Percentiles rank a stretch among this genome's conserved stretches.
These are phyloP conservation scores for Struthio camelus DNA, from an alignment of 2,113 vertebrate species.

Conservation along the genomic window DNA sequence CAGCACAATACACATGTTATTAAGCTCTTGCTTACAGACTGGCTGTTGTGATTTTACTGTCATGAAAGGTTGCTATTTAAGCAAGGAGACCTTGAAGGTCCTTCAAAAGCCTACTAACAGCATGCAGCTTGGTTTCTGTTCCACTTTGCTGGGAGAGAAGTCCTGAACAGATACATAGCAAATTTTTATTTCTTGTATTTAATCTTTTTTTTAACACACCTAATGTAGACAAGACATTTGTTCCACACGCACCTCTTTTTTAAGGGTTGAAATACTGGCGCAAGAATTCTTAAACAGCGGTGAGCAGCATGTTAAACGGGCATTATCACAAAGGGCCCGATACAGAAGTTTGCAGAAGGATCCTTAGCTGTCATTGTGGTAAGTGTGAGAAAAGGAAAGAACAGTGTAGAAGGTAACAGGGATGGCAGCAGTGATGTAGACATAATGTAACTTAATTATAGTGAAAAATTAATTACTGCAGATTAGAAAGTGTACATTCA, in stretches of 20 bases:
- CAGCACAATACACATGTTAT: slow-evolving; percentile 2
- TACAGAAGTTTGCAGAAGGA: background rate
- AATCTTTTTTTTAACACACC: background rate
- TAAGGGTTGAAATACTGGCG: background rate
- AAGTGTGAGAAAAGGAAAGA: background rate
- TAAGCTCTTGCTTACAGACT: background rate
- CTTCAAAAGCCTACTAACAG: background rate
- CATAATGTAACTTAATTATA: background rate
- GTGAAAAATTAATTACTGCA: slow-evolving; percentile 26
- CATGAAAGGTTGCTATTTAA: slow-evolving; percentile 42
- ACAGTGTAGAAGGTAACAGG: background rate
- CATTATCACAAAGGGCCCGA: background rate
- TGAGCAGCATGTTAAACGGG: background rate
- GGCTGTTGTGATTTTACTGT: slow-evolving; percentile 29
- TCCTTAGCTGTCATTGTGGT: background rate
- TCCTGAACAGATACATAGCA: background rate
- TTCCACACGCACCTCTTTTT: background rate
- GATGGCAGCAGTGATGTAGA: background rate
- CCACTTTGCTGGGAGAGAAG: background rate
- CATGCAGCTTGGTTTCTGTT: background rate
- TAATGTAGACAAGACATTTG: background rate
- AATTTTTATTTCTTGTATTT: background rate
- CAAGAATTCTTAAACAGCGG: background rate
- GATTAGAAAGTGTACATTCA: background rate
- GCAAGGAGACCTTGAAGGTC: slow-evolving; percentile 43